A percentile compares a stretch with the other conserved stretches of the same genome.
These are phyloP conservation scores for Pachycephala philippinensis DNA, from an alignment of 2,113 vertebrate genomes.

Conservation along the genomic window DNA sequence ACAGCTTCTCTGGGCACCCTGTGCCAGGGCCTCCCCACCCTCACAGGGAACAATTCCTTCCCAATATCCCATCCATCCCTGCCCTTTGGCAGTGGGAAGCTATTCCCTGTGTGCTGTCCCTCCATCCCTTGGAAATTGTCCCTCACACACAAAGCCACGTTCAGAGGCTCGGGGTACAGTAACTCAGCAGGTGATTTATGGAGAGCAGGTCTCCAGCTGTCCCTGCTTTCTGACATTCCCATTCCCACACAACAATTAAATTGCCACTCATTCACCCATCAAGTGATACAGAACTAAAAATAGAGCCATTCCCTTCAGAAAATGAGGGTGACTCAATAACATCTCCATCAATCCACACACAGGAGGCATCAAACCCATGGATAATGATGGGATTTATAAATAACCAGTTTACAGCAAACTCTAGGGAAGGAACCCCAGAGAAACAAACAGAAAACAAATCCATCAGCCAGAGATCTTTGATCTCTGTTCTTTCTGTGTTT, in stretches of 20 bases:
- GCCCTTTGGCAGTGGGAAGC: neutral
- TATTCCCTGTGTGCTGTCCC: neutral
- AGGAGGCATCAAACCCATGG: neutral
- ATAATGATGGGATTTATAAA: neutral
- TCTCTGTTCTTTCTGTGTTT: neutral
- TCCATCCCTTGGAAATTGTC: neutral
- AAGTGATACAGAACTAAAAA: neutral
- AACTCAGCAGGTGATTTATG: neutral
- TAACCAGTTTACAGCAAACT: neutral
- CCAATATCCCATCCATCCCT: neutral
- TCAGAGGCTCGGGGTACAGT: neutral
- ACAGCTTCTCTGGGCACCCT: neutral
- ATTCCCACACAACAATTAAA: neutral
- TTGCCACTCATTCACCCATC: neutral
- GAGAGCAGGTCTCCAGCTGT: neutral
- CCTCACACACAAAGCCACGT: too few relatives aligned
- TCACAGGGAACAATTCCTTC: rapidly evolving
- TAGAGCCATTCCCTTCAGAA: neutral
- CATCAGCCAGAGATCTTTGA: neutral
- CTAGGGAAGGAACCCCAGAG: neutral
- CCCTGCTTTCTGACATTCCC: neutral
- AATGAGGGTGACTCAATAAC: neutral
- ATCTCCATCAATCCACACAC: neutral
- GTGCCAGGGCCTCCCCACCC: neutral
- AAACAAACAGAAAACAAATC: neutral